Conservation (phyloP, 2,888 invertebrate genomes). For the Drosophila subquinaria region DNA sequence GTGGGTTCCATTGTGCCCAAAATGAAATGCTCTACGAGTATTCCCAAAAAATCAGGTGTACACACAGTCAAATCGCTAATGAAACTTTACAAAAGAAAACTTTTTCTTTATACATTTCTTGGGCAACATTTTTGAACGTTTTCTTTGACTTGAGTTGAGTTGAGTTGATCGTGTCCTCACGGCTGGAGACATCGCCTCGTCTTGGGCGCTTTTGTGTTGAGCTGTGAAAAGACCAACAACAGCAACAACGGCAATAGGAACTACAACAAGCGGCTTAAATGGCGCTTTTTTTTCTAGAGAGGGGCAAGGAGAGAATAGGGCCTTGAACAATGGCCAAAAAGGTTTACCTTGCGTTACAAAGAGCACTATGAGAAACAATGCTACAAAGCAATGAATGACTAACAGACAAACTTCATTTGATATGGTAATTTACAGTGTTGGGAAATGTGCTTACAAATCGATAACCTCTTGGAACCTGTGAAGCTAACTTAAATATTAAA, state of each 20-base stretch:
- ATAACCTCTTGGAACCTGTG: neutral
- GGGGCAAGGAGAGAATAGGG: constrained; percentile 20
- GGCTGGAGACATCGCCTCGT: constrained; percentile 73
- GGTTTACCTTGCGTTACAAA: constrained; percentile 41
- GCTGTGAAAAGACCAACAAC: constrained; percentile 71
- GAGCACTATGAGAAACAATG: constrained; percentile 49
- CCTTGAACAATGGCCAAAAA: constrained; percentile 65
- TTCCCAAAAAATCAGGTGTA: constrained; percentile 64
- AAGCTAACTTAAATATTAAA: neutral
- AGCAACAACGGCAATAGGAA: constrained; percentile 35
- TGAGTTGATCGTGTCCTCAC: constrained; percentile 71
- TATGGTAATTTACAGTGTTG: constrained; percentile 70
- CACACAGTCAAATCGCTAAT: constrained; percentile 59
- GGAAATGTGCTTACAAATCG: constrained; percentile 34
- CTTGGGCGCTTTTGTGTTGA: constrained; percentile 67
- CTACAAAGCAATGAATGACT: constrained; percentile 62
- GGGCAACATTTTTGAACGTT: constrained; percentile 57
- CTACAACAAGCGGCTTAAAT: constrained; percentile 75
- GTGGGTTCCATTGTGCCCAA: constrained; percentile 65
- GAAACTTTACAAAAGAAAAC: constrained; percentile 62
- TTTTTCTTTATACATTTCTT: constrained; percentile 42
- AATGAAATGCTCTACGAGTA: constrained; percentile 17
- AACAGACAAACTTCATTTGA: constrained; percentile 65
- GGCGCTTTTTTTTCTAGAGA: constrained; percentile 60
- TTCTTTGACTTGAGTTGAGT: constrained; percentile 17